These are phyloP conservation scores for Lepidostoma basale DNA, from an alignment of 1,140 invertebrate species.

Conservation along the genomic window DNA sequence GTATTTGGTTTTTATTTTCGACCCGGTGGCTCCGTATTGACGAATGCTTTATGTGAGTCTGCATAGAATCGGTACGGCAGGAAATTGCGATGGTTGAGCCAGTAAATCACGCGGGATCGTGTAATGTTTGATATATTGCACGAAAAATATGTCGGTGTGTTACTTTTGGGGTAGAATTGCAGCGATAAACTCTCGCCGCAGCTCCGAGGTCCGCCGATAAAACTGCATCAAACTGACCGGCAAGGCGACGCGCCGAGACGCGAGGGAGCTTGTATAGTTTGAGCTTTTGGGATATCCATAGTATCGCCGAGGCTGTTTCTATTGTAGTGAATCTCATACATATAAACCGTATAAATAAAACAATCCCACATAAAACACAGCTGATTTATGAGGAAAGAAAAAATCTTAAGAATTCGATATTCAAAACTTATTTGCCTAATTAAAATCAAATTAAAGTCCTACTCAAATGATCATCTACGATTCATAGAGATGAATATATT, in stretches of 20 bases:
- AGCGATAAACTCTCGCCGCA: neutral
- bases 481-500: no score
- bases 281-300: neutral
- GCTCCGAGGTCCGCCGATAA: neutral
- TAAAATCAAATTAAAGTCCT: no score
- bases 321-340: neutral
- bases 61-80: slow-evolving; percentile 35
- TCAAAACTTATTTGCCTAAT: no score
- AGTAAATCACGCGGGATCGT: slow-evolving; percentile 44
- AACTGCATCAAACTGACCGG: neutral
- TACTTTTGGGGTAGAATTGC: slow-evolving; percentile 12
- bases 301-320: neutral
- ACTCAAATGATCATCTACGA: no score
- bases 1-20: neutral
- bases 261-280: neutral
- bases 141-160: slow-evolving; percentile 44
- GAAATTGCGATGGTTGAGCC: slow-evolving; percentile 46
- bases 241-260: neutral
- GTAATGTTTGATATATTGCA: slow-evolving; percentile 47
- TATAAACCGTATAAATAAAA: neutral
- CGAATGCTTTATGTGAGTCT: neutral
- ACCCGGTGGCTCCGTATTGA: slow-evolving; percentile 5
- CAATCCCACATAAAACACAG: neutral
- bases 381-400: slow-evolving; percentile 6
- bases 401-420: no score